Conservation (phyloP, 2,888 invertebrate species). For the Apodemia mormo region DNA sequence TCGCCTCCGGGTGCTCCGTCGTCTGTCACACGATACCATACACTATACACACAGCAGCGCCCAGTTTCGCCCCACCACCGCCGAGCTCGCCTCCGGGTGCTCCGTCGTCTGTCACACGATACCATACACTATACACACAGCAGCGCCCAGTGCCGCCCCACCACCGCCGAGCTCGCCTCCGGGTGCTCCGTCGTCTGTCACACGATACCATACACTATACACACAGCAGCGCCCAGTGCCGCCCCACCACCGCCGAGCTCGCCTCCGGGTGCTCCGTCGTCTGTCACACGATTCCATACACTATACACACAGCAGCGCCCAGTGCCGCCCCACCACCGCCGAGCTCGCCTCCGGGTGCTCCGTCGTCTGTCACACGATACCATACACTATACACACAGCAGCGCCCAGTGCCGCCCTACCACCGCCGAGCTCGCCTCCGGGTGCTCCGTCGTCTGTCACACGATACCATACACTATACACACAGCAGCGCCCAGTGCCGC, state of each 20-base stretch:
- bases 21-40: no score
- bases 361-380: no score
- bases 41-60: conserved; percentile 91
- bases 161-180: conserved; percentile 93
- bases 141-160: conserved; percentile 88
- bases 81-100: conserved; percentile 90
- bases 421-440: conserved; percentile 94
- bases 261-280: conserved; percentile 84
- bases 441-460: conserved; percentile 31
- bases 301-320: conserved; percentile 88
- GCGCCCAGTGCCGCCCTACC: conserved; percentile 87
- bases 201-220: no score
- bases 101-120: no score
- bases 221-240: conserved; percentile 87
- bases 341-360: conserved; percentile 90
- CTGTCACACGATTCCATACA: no score
- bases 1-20: conserved; percentile 85
- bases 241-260: conserved; percentile 90
- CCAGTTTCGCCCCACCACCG: conserved; percentile 88
- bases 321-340: conserved; percentile 88
- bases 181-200: conserved; percentile 59
- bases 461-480: conserved; percentile 37
- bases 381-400: conserved; percentile 84
- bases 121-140: conserved; percentile 76
- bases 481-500: conserved; percentile 87